Base-by-base conservation (phyloP, 2,113 vertebrate species). In the Cynocephalus volans region DNA sequence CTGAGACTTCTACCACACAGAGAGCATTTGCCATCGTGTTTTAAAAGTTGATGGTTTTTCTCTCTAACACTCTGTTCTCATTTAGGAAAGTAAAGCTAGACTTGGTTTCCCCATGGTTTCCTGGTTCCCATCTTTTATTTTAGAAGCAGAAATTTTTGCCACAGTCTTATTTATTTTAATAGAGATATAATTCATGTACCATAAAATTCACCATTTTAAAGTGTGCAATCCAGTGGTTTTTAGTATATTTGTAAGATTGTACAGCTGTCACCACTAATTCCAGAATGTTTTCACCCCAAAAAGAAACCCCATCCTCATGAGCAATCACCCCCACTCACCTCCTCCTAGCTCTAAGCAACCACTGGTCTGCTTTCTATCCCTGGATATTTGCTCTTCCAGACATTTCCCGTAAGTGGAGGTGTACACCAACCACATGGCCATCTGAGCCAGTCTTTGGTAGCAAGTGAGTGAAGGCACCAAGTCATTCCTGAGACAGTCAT, bases 271-370 rank as follows among this genome's bases (percentile, higher is more conserved):
- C 9, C 13, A 23, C 48, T 31, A 33, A 18, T 33, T 77, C 52
- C 56, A 5, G 9, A 54, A 56, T 12, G 8, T 13, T 56, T 70
- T 13, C 15, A 64, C 6, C 18, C 54, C 62, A 12, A n/a, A 17
- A 41, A 26, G 14, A 26, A 28, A 8, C 79, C 26, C 81, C 36
- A 36, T 19, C 33, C 56, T 3, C 33, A 13, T 3, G 26, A 6
- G 45, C n/a, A 24, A 17, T 2, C 70, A 15, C n/a, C 6, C 41
- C 6, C 14, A 41, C 26, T 8, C 17, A 41, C 33, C 11, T 26
- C 10, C 3, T 14, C 21, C 33, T 0, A 1, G 14, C 6, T n/a
- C 70, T 12, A 1, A n/a, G 33, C 12, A 8, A 15, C 8, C 4
- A 50, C 14, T 0, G 8, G 14, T 26, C 48, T 5, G 31, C 14